phyloP scores from a whole-genome alignment of 1,140 invertebrate species.

The Drosophila nikananu region DNA sequence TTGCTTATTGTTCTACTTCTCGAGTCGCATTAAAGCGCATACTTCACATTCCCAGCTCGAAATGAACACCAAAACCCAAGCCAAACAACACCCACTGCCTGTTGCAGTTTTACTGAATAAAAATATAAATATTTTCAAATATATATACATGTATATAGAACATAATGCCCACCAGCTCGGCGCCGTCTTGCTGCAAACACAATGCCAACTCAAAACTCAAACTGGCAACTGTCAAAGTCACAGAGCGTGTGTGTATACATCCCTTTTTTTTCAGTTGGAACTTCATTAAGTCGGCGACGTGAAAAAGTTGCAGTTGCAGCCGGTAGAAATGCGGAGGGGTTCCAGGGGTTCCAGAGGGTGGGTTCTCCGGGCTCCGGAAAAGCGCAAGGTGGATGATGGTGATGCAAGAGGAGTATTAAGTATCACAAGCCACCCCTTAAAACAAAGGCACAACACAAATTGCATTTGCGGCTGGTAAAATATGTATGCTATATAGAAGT shows the following conservation, averaged over 20 bases:
- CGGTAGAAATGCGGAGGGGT: slow-evolving; percentile 21
- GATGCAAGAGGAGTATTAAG: slow-evolving; percentile 74
- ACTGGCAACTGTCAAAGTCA: slow-evolving; percentile 71
- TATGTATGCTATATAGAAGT: background rate
- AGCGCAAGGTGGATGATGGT: slow-evolving; percentile 81
- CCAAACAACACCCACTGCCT: slow-evolving; percentile 35
- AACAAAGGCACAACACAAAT: slow-evolving; percentile 63
- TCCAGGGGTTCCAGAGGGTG: slow-evolving; percentile 30
- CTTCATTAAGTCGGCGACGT: slow-evolving; percentile 50
- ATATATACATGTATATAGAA: background rate
- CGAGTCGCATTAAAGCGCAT: slow-evolving; percentile 27
- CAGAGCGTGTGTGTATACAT: slow-evolving; percentile 18
- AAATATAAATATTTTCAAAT: slow-evolving; percentile 56
- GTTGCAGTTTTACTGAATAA: slow-evolving; percentile 35
- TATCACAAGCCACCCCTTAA: slow-evolving; percentile 71
- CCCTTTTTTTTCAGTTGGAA: slow-evolving; percentile 31
- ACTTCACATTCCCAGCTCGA: slow-evolving; percentile 28
- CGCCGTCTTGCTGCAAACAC: slow-evolving; percentile 29
- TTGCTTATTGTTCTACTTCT: slow-evolving; percentile 23
- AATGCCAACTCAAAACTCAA: slow-evolving; percentile 39
- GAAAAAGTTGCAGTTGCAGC: slow-evolving; percentile 53
- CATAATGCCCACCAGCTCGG: slow-evolving; percentile 24
- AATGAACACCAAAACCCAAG: background rate
- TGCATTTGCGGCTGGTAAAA: slow-evolving; percentile 61
- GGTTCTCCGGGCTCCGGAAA: slow-evolving; percentile 50